phyloP scores from a whole-genome alignment of 2,888 invertebrate genomes.

The Drosophila percnosoma region DNA sequence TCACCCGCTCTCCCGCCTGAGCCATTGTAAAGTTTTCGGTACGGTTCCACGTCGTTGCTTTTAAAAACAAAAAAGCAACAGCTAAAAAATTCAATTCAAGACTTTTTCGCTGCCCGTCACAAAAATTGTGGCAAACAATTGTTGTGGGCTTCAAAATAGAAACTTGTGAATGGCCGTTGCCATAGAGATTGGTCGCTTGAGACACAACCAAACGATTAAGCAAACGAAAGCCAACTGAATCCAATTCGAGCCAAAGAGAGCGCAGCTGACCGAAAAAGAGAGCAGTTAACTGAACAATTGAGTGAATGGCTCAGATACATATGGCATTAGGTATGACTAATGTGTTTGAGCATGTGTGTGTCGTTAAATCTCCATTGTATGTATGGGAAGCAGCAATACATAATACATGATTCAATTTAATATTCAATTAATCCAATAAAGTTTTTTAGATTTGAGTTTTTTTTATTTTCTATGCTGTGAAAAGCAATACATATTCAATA shows the following conservation, averaged over 20 bases:
- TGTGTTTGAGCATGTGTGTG: conserved; percentile 16
- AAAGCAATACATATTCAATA: conserved; percentile 73
- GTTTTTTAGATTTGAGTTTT: conserved; percentile 33
- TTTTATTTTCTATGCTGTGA: conserved; percentile 70
- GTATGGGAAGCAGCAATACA: neutral
- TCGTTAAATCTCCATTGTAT: conserved; percentile 15
- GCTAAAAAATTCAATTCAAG: conserved; percentile 27
- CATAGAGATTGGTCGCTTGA: conserved; percentile 63
- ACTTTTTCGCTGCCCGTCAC: conserved; percentile 15
- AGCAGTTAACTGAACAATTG: conserved; percentile 1
- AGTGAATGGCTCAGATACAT: conserved; percentile 17
- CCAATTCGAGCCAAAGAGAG: conserved; percentile 32
- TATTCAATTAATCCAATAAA: conserved; percentile 11
- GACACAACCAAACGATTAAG: conserved; percentile 83
- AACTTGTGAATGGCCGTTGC: conserved; percentile 47
- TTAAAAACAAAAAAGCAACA: conserved; percentile 17
- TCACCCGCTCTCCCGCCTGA: conserved; percentile 64
- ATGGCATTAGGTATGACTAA: conserved; percentile 57
- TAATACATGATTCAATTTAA: neutral
- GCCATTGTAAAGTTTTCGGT: conserved; percentile 67
- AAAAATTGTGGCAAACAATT: conserved; percentile 33
- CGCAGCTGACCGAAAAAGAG: conserved; percentile 17
- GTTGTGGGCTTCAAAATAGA: conserved; percentile 18
- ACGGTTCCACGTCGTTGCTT: conserved; percentile 62
- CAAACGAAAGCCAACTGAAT: conserved; percentile 79